Percentiles rank a stretch among this genome's conserved stretches.
Conservation (phyloP, 1,140 invertebrate species). For the Colletes gigas region DNA sequence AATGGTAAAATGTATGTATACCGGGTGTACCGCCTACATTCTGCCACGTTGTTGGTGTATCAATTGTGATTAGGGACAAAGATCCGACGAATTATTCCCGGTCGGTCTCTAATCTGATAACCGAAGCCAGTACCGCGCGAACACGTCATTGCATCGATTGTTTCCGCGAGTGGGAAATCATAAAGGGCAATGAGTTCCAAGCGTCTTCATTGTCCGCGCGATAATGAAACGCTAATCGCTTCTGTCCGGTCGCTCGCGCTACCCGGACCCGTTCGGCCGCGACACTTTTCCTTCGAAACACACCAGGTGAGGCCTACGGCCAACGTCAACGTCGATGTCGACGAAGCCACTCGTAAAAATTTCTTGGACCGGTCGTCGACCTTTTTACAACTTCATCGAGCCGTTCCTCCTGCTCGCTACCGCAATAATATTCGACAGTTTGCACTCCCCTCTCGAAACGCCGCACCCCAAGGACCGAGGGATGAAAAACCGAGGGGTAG, state of each 20-base stretch:
- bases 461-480: conserved; percentile 62
- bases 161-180: conserved; percentile 64
- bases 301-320: neutral
- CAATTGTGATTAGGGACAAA: conserved; percentile 70
- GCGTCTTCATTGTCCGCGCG: conserved; percentile 58
- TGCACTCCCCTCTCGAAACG: conserved; percentile 38
- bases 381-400: conserved; percentile 57
- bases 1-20: conserved; percentile 69
- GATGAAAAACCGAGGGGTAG: conserved; percentile 68
- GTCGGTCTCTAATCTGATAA: conserved; percentile 68
- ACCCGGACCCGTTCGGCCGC: neutral
- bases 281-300: no score
- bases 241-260: conserved; percentile 18
- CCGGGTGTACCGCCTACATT: conserved; percentile 66
- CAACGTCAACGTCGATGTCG: neutral
- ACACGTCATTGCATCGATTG: conserved; percentile 68
- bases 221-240: conserved; percentile 61
- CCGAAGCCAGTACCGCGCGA: conserved; percentile 50
- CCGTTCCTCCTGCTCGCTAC: conserved; percentile 35
- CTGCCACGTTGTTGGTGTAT: conserved; percentile 64
- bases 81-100: conserved; percentile 69
- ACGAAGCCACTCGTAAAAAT: conserved; percentile 48
- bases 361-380: conserved; percentile 25
- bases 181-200: conserved; percentile 63
- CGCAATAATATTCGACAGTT: conserved; percentile 58